Conservation (phyloP, 2,113 vertebrate genomes). For the Phalacrocorax brasilianus region DNA sequence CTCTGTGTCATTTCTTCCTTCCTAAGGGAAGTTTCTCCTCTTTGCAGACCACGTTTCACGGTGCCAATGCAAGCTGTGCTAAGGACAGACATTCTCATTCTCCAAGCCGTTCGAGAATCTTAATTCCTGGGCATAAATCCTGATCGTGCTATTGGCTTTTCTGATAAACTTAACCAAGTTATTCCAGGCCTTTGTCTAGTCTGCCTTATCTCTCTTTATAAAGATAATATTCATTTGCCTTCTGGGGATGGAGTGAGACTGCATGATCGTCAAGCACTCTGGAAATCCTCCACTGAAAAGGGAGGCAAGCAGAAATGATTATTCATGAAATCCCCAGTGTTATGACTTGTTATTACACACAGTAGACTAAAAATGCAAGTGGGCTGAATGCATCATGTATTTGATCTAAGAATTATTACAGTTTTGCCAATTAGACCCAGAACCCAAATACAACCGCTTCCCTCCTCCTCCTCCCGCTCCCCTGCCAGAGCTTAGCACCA, state of each 20-base stretch:
- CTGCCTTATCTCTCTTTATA: not conserved
- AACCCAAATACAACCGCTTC: not conserved
- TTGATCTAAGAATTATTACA: not conserved
- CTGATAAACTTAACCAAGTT: not conserved
- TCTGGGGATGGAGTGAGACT: not conserved
- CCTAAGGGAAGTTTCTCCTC: not conserved
- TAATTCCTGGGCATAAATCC: not conserved
- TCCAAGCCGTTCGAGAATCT: not conserved
- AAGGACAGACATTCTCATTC: not conserved
- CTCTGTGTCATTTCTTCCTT: not conserved
- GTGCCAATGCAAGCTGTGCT: not conserved
- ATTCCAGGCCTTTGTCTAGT: not conserved
- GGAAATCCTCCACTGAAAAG: not conserved
- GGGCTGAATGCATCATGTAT: not conserved
- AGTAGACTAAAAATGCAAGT: not conserved
- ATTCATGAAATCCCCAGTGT: not conserved
- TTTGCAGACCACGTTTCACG: fast-evolving
- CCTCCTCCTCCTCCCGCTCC: not conserved
- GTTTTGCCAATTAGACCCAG: not conserved
- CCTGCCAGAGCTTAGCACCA: not conserved
- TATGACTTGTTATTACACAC: not conserved
- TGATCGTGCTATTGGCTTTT: not conserved
- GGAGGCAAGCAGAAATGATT: not conserved
- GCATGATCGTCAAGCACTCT: not conserved
- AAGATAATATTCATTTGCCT: not conserved